Percentiles rank a stretch among this genome's conserved stretches.
Conservation (phyloP, 1,140 invertebrate genomes). For the Drosophila pachea region DNA sequence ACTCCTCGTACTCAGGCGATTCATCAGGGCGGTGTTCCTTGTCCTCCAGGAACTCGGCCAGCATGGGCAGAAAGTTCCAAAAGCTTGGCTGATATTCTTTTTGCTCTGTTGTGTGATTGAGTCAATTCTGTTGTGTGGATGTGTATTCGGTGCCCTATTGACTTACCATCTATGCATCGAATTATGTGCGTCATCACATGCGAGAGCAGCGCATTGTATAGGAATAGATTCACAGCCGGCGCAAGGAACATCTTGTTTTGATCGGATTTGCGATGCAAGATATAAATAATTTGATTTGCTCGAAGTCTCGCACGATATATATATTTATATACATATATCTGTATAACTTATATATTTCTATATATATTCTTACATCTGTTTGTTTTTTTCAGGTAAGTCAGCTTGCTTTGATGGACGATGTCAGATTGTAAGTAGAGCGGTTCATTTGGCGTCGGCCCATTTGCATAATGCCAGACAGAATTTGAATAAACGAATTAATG, state of each 20-base stretch:
- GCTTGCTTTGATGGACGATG: background rate
- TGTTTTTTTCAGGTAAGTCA: constrained; percentile 63
- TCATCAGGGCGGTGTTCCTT: background rate
- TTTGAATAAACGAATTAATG: constrained; percentile 71
- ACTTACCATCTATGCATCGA: constrained; percentile 3
- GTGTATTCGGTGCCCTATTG: background rate
- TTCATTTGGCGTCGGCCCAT: constrained; percentile 30
- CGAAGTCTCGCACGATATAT: too few relatives aligned
- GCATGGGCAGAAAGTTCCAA: background rate
- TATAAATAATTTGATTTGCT: too few relatives aligned
- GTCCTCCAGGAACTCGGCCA: background rate
- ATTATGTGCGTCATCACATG: background rate
- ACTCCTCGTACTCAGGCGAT: background rate
- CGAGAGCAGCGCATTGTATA: constrained; percentile 6
- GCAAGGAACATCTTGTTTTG: background rate
- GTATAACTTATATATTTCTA: too few relatives aligned
- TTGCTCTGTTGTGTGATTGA: background rate
- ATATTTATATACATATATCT: too few relatives aligned
- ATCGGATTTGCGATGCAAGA: too few relatives aligned
- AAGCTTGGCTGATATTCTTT: background rate
- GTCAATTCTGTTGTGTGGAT: background rate
- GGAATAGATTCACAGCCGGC: constrained; percentile 3
- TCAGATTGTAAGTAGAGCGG: constrained; percentile 37
- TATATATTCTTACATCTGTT: background rate
- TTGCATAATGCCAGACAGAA: constrained; percentile 54